Base-by-base conservation (phyloP, 2,113 vertebrate species). In the Ptychochromis oligacanthus region DNA sequence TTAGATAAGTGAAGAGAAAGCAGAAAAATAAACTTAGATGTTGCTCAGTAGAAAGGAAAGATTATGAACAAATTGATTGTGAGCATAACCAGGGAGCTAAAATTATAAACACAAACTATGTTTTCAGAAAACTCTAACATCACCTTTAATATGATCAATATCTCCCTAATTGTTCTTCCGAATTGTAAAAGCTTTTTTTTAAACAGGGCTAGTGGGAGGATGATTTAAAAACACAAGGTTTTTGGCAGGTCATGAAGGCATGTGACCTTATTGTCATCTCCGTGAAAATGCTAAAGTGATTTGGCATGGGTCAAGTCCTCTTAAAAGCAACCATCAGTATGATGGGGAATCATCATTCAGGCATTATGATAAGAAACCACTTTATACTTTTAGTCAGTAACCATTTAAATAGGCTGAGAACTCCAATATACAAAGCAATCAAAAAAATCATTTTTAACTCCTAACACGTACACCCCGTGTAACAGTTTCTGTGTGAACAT, bases 121-220 rank as follows among this genome's bases (percentile, higher is more conserved):
- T 75, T 80, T n/a, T n/a, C n/a, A n/a, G n/a, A n/a, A n/a, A n/a
- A n/a, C n/a, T n/a, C n/a, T n/a, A n/a, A n/a, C n/a, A n/a, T 72
- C 52, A 17, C 31, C 67, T 78, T 62, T 70, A 56, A 76, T 34
- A 24, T 88, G 75, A 88, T 57, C 1, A 1, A 81, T 77, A 55
- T 75, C 76, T 81, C 52, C 15, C n/a, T 52, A 54, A 72, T 6
- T 79, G 75, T 28, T 62, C 9, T 10, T 54, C 55, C 20, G 46
- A 86, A 62, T 7, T 74, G 58, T 38, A n/a, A 59, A 79, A 46
- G 65, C 4, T 52, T 79, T 84, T 60, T 75, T 84, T 70, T 61
- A 79, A 84, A 79, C 75, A 65, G 46, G 26, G 43, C 28, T 54
- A 24, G 24, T 46, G 26, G 46, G 15, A 7, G 67, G 28, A 7